Percentiles rank a stretch among this genome's conserved stretches.
Conservation (phyloP, 2,113 vertebrate genomes). For the Raphicerus campestris region DNA sequence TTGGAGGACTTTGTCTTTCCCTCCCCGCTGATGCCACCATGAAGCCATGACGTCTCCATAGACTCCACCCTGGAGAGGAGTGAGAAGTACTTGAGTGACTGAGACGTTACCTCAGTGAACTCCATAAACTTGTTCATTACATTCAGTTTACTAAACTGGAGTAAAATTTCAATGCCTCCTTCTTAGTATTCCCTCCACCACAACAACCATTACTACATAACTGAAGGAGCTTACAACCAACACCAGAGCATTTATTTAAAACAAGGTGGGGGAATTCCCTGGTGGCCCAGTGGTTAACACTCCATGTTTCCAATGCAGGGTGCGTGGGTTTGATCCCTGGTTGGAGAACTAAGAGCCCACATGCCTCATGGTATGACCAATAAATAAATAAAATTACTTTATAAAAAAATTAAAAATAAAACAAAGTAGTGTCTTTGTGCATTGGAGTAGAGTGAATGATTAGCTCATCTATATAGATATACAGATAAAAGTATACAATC, state of each 20-base stretch:
- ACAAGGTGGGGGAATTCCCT: not conserved
- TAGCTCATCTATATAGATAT: not conserved
- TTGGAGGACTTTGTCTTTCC: not conserved
- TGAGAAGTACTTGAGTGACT: not conserved
- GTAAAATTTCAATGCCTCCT: not conserved
- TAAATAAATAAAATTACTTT: not conserved
- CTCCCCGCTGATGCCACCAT: not conserved
- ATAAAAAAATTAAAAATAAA: not conserved
- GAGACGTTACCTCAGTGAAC: not conserved
- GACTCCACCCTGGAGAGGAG: not conserved
- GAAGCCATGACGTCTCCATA: not conserved
- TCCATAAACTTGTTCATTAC: not conserved
- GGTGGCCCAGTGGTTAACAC: not conserved
- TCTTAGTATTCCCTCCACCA: not conserved
- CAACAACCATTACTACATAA: not conserved
- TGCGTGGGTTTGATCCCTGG: accelerated
- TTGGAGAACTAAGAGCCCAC: not conserved
- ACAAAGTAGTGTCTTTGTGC: not conserved
- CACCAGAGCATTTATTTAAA: not conserved
- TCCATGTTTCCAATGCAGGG: not conserved
- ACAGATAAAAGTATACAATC: not conserved
- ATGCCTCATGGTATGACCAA: not conserved
- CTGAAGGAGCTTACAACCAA: not conserved
- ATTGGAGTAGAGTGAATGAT: not conserved
- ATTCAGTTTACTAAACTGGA: not conserved